These are phyloP conservation scores for Heterodera carotae DNA, from an alignment of 1,140 invertebrate genomes.

Conservation along the genomic window DNA sequence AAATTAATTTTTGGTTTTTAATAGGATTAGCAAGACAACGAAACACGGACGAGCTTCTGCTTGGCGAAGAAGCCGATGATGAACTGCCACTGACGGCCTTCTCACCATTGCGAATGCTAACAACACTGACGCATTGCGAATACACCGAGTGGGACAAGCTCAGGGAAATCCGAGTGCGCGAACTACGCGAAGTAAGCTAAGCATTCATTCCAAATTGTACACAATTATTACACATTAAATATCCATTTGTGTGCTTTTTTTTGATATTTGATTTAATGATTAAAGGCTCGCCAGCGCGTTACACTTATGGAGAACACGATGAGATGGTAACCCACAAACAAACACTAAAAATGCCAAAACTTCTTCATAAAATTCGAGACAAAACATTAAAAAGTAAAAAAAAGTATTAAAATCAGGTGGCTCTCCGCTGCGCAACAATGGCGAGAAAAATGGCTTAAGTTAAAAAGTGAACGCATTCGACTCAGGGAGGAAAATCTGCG, in stretches of 20 bases:
- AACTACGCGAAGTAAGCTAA: constrained; percentile 11
- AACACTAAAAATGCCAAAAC: no score
- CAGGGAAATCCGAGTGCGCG: constrained; percentile 18
- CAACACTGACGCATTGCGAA: neutral
- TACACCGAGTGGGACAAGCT: constrained; percentile 25
- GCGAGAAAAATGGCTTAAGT: constrained; percentile 23
- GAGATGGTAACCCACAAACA: constrained; percentile 6
- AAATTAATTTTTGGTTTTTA: no score
- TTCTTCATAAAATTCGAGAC: no score
- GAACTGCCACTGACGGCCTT: neutral
- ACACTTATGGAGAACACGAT: constrained; percentile 29
- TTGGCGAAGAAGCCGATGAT: neutral
- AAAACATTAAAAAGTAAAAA: neutral
- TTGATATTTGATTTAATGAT: constrained; percentile 9
- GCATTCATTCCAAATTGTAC: no score
- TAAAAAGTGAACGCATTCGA: constrained; percentile 20
- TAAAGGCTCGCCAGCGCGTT: constrained; percentile 16
- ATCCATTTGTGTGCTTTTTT: no score
- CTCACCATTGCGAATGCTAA: neutral
- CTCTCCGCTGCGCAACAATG: constrained; percentile 15
- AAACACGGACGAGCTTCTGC: neutral
- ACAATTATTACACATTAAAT: no score
- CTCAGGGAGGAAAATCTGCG: constrained; percentile 25
- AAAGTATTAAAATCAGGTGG: neutral
- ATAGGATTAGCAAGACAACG: neutral